Evolutionary conservation across 2,113 vertebrate species (phyloP).

Genomic region (Rhinolophus sinicus): DNA sequence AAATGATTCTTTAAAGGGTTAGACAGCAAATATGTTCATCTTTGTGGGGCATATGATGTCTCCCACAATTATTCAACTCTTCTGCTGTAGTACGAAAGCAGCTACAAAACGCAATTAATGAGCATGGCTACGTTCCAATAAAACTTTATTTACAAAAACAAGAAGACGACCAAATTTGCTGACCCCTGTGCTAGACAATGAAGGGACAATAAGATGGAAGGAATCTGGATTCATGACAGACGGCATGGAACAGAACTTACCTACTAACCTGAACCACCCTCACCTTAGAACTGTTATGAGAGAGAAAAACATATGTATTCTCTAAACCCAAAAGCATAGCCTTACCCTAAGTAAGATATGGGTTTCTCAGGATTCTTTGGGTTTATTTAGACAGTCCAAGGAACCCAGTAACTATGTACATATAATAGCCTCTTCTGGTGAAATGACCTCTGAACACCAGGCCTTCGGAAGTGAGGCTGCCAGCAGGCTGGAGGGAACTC

Average conservation of each 20-base stretch:
- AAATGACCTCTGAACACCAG: background rate
- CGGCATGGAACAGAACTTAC: background rate
- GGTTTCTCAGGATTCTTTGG: background rate
- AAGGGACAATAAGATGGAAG: background rate
- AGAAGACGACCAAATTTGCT: background rate
- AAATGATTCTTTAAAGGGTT: background rate
- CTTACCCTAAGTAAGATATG: background rate
- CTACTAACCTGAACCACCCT: background rate
- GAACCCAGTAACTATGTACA: background rate
- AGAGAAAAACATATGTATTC: background rate
- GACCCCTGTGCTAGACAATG: background rate
- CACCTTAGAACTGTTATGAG: background rate
- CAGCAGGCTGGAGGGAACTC: background rate
- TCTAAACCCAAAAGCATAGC: background rate
- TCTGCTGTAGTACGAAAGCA: background rate
- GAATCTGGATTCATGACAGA: background rate
- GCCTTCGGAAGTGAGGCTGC: background rate
- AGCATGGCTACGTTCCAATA: background rate
- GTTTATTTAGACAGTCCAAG: background rate
- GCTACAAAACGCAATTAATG: background rate
- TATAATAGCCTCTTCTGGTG: background rate
- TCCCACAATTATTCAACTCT: background rate
- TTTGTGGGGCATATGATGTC: background rate
- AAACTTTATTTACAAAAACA: constrained; percentile 41
- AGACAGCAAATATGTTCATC: background rate